These are phyloP conservation scores for Tinamus guttatus DNA, from an alignment of 2,113 vertebrate species.

Conservation along the genomic window DNA sequence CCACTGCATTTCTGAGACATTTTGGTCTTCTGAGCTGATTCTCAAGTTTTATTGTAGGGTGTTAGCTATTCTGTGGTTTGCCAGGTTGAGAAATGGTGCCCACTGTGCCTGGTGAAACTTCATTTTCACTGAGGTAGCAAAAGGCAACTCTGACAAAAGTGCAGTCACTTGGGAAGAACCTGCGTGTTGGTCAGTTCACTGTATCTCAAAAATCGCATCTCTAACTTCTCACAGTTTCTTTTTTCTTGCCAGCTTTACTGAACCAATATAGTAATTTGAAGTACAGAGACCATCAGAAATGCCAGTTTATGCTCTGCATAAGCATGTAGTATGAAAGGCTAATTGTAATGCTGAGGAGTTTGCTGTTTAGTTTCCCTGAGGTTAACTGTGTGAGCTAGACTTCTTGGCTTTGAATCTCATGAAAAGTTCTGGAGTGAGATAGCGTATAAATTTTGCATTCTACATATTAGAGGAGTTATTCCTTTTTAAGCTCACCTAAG, in stretches of 20 bases:
- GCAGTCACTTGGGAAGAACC: neutral
- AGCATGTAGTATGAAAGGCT: neutral
- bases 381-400: neutral
- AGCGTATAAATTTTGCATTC: neutral
- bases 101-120: neutral
- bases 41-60: neutral
- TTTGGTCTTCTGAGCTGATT: neutral
- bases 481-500: neutral
- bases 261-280: neutral
- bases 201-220: neutral
- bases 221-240: neutral
- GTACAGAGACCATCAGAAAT: neutral
- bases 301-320: neutral
- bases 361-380: neutral
- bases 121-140: neutral
- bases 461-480: neutral
- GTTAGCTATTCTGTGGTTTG: neutral
- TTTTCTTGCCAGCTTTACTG: neutral
- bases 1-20: neutral
- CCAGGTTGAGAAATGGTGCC: neutral
- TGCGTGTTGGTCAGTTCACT: neutral
- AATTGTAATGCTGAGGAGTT: neutral
- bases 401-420: neutral
- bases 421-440: neutral
- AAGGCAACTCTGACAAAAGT: accelerated